Evolutionary conservation across 2,797 vertebrate genomes (phyloP).

Genomic region (Morelia viridis): DNA sequence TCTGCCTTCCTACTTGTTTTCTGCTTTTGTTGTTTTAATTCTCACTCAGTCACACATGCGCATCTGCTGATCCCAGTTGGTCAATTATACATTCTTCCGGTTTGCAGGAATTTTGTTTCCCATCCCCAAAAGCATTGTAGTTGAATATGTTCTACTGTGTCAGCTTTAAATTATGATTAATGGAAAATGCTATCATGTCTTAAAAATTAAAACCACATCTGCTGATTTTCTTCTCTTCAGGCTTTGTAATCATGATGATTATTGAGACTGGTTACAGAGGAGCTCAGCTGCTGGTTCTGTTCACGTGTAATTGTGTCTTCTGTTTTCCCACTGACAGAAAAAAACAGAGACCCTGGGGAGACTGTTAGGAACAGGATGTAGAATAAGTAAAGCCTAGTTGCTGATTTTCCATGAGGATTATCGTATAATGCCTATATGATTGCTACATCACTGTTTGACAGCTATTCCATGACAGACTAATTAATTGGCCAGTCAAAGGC

Average conservation of each 20-base stretch:
- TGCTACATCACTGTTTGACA: too few relatives aligned
- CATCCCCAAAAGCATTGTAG: neutral
- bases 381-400: too few relatives aligned
- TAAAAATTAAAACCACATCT: neutral
- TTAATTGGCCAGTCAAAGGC: too few relatives aligned
- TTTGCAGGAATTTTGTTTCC: neutral
- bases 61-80: neutral
- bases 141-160: neutral
- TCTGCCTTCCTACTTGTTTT: neutral
- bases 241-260: slow-evolving; percentile 1
- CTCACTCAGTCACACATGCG: neutral
- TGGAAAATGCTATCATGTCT: neutral
- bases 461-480: too few relatives aligned
- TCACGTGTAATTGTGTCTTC: too few relatives aligned
- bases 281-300: too few relatives aligned
- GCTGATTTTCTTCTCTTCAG: neutral
- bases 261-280: neutral
- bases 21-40: neutral
- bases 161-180: neutral
- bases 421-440: too few relatives aligned
- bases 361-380: too few relatives aligned
- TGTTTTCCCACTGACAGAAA: too few relatives aligned
- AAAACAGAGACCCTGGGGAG: too few relatives aligned
- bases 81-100: neutral
- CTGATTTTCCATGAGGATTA: too few relatives aligned